These are phyloP conservation scores for Theristicus caerulescens DNA, from an alignment of 2,113 vertebrate genomes.

Conservation along the genomic window DNA sequence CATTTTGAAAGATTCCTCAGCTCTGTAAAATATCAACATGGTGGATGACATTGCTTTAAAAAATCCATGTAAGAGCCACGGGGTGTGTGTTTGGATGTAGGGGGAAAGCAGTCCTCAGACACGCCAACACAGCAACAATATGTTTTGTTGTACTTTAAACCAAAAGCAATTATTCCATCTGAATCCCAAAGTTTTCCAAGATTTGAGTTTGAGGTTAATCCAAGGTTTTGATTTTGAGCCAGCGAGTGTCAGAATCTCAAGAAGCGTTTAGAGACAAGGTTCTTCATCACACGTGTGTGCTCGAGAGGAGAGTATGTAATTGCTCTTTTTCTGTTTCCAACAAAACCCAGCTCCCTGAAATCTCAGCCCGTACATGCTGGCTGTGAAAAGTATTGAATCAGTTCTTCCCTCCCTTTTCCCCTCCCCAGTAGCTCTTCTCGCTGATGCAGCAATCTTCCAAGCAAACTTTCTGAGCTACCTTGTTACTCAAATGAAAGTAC, in stretches of 20 bases:
- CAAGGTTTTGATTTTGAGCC: background rate
- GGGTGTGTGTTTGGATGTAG: background rate
- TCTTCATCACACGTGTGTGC: accelerated
- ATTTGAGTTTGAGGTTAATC: background rate
- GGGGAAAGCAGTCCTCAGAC: background rate
- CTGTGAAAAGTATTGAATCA: background rate
- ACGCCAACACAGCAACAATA: background rate
- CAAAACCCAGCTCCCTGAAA: background rate
- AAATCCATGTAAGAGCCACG: background rate
- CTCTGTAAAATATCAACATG: background rate
- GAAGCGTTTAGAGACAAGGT: background rate
- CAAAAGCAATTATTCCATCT: background rate
- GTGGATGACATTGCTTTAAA: background rate
- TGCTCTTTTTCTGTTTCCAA: background rate
- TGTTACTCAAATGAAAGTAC: slow-evolving; percentile 56
- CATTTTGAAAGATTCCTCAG: background rate
- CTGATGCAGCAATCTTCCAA: background rate
- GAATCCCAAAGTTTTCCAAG: background rate
- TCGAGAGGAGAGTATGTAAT: background rate
- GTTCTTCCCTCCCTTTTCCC: background rate
- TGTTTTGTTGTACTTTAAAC: background rate
- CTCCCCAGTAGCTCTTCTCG: background rate
- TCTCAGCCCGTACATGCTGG: background rate
- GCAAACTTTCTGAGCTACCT: slow-evolving; percentile 56
- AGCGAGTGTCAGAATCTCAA: background rate